A percentile compares a stretch with the other conserved stretches of the same genome.
Conservation (phyloP, 2,113 vertebrate genomes). For the Oreochromis niloticus region DNA sequence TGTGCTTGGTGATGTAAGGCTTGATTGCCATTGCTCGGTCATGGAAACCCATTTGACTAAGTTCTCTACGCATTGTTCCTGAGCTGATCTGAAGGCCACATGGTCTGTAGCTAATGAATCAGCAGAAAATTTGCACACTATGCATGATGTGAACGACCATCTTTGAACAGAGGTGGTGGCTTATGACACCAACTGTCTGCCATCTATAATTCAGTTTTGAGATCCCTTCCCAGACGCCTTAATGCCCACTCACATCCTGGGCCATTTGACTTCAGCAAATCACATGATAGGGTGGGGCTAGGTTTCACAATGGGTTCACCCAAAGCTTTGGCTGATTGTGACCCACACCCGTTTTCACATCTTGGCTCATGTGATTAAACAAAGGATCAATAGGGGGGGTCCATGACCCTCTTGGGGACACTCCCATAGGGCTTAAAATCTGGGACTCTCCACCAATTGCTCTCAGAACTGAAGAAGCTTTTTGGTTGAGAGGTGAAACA, state of each 20-base stretch:
- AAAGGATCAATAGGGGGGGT: neutral
- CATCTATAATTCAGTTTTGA: neutral
- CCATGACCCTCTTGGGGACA: neutral
- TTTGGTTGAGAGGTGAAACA: accelerated
- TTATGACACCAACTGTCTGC: accelerated
- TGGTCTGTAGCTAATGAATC: neutral
- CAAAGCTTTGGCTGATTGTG: neutral
- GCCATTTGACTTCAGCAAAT: neutral
- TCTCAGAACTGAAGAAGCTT: neutral
- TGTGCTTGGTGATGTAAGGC: too few relatives aligned
- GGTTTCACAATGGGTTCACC: neutral
- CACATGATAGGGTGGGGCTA: neutral
- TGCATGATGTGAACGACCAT: neutral
- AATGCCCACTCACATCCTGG: neutral
- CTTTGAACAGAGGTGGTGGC: neutral
- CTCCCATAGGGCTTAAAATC: neutral
- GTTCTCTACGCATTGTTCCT: neutral
- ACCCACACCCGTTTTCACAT: accelerated
- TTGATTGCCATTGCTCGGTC: neutral
- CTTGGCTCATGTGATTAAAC: neutral
- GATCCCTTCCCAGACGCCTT: accelerated
- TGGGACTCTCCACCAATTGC: neutral
- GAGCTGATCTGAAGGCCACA: neutral
- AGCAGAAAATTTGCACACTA: neutral
- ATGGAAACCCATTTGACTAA: neutral